phyloP scores from a whole-genome alignment of 2,888 invertebrate genomes.

The Drosophila dives region DNA sequence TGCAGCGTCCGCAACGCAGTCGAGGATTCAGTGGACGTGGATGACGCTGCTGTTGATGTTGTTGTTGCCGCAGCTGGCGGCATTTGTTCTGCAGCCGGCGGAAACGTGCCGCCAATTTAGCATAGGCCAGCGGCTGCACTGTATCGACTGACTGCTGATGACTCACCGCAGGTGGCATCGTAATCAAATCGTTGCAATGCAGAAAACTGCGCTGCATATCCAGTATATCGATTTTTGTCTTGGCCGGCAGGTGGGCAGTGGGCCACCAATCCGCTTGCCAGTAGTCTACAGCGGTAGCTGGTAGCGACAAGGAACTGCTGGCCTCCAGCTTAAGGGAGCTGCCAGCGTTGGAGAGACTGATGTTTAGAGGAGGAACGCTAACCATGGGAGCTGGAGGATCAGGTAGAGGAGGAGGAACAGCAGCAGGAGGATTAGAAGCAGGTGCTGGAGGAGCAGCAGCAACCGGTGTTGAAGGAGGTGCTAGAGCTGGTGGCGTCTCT shows the following conservation, averaged over 20 bases:
- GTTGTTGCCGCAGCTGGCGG: constrained; percentile 31
- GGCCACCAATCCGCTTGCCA: constrained; percentile 68
- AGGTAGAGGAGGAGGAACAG: constrained; percentile 54
- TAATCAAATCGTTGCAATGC: constrained; percentile 60
- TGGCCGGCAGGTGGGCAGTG: constrained; percentile 43
- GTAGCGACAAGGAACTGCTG: constrained; percentile 12
- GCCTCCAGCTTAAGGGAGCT: constrained; percentile 58
- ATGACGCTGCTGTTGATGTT: background rate
- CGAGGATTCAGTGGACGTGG: constrained; percentile 9
- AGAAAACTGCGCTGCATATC: constrained; percentile 78
- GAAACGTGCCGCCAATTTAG: constrained; percentile 60
- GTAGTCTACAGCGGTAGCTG: constrained; percentile 29
- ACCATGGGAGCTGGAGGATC: constrained; percentile 70
- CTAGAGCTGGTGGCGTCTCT: constrained; percentile 23
- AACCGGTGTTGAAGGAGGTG: background rate
- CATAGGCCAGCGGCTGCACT: constrained; percentile 37
- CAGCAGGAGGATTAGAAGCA: constrained; percentile 65
- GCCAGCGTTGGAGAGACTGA: constrained; percentile 17
- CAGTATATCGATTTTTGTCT: constrained; percentile 69
- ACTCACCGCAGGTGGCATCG: constrained; percentile 7
- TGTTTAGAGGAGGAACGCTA: constrained; percentile 65
- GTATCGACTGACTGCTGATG: constrained; percentile 17
- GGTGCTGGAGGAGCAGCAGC: background rate
- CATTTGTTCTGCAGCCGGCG: constrained; percentile 60
- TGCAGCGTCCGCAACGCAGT: constrained; percentile 50